phyloP scores from a whole-genome alignment of 2,888 invertebrate species.

The Agrilus cyanescens region DNA sequence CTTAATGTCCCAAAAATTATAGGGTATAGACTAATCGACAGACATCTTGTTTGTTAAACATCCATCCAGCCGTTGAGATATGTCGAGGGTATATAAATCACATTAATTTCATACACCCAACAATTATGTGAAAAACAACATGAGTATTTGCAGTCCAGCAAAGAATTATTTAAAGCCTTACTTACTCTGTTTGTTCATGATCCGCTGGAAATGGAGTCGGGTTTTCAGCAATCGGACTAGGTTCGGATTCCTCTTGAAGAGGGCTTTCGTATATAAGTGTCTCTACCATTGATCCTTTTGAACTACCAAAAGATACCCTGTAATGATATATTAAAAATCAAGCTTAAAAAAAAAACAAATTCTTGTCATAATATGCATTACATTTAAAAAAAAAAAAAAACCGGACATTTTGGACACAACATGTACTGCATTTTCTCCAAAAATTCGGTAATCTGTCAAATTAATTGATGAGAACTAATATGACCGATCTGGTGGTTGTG shows the following conservation, averaged over 20 bases:
- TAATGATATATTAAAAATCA: constrained; percentile 21
- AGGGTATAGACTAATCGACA: no score
- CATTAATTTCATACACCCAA: no score
- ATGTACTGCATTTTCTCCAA: neutral
- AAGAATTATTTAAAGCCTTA: constrained; percentile 41
- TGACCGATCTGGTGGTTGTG: no score
- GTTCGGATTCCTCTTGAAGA: constrained; percentile 67
- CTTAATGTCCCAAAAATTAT: no score
- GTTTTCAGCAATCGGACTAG: constrained; percentile 47
- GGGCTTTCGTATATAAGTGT: constrained; percentile 82
- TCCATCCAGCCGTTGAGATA: no score
- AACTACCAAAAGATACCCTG: constrained; percentile 90
- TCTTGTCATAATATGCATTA: neutral
- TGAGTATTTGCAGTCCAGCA: constrained; percentile 2
- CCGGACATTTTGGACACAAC: neutral
- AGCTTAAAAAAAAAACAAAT: constrained; percentile 3
- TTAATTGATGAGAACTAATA: no score
- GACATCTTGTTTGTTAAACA: no score
- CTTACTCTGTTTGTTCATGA: constrained; percentile 45
- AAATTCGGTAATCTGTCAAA: no score
- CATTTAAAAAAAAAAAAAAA: no score
- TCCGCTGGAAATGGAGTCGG: constrained; percentile 28
- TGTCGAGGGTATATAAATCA: no score
- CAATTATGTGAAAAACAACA: no score
- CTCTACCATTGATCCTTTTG: constrained; percentile 91